These are phyloP conservation scores for Saccostrea echinata DNA, from an alignment of 1,140 invertebrate species.

Conservation along the genomic window DNA sequence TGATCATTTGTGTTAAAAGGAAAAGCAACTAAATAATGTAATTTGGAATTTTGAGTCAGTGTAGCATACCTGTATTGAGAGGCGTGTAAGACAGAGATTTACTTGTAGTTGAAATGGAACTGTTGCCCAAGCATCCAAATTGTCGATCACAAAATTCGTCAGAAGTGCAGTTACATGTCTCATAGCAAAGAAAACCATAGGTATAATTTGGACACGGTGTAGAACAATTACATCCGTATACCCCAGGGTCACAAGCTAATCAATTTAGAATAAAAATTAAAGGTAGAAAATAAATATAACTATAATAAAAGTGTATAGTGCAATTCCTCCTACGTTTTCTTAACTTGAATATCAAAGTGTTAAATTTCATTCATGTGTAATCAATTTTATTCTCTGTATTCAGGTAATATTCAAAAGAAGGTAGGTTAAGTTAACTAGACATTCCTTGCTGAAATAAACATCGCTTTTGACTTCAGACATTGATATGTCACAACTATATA, in stretches of 20 bases:
- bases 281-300: too few relatives aligned
- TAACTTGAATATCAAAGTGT: too few relatives aligned
- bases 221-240: not conserved
- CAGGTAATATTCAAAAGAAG: too few relatives aligned
- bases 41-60: too few relatives aligned
- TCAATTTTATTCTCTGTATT: too few relatives aligned
- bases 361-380: too few relatives aligned
- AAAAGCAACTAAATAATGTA: not conserved
- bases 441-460: too few relatives aligned
- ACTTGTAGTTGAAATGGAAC: not conserved
- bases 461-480: too few relatives aligned
- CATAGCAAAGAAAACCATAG: not conserved
- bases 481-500: too few relatives aligned
- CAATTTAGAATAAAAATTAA: not conserved
- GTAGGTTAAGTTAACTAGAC: too few relatives aligned
- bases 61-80: not conserved
- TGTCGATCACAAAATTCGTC: not conserved
- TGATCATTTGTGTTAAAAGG: not conserved
- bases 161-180: not conserved
- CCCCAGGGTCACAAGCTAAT: not conserved
- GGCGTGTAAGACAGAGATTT: not conserved
- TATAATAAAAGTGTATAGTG: too few relatives aligned
- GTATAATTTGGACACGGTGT: not conserved
- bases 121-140: not conserved
- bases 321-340: too few relatives aligned